These are phyloP conservation scores for Enteromius paludinosus DNA, from an alignment of 2,797 vertebrate genomes.

Conservation along the genomic window DNA sequence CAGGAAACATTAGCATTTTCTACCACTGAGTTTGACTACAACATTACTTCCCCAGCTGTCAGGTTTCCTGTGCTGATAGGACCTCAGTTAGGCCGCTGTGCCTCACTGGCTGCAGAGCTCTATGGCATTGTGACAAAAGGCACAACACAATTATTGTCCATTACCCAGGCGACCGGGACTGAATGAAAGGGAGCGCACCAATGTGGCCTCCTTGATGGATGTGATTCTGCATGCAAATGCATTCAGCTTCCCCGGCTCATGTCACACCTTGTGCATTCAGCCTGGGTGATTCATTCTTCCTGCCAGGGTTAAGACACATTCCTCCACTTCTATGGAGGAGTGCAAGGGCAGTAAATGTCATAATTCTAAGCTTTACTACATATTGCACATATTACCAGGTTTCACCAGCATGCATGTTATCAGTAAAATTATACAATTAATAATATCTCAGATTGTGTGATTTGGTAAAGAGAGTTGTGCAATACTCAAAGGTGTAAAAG, in stretches of 20 bases:
- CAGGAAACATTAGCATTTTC: slow-evolving; percentile 49
- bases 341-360: slow-evolving; percentile 26
- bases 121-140: slow-evolving; percentile 48
- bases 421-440: background rate
- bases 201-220: slow-evolving; percentile 41
- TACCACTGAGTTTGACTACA: slow-evolving; percentile 28
- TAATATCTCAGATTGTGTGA: background rate
- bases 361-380: background rate
- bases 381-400: background rate
- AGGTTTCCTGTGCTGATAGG: slow-evolving; percentile 45
- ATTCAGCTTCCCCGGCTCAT: slow-evolving; percentile 41
- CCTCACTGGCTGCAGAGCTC: slow-evolving; percentile 42
- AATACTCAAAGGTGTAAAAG: background rate
- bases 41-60: slow-evolving; percentile 32
- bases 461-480: background rate
- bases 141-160: slow-evolving; percentile 54
- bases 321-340: background rate
- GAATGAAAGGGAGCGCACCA: slow-evolving; percentile 45
- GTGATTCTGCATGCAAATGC: slow-evolving; percentile 44
- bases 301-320: slow-evolving; percentile 18
- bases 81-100: slow-evolving; percentile 44
- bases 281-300: slow-evolving; percentile 39
- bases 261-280: slow-evolving; percentile 36
- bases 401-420: background rate
- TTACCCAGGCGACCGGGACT: slow-evolving; percentile 53